These are phyloP conservation scores for Pterois miles DNA, from an alignment of 2,797 vertebrate genomes.

Conservation along the genomic window DNA sequence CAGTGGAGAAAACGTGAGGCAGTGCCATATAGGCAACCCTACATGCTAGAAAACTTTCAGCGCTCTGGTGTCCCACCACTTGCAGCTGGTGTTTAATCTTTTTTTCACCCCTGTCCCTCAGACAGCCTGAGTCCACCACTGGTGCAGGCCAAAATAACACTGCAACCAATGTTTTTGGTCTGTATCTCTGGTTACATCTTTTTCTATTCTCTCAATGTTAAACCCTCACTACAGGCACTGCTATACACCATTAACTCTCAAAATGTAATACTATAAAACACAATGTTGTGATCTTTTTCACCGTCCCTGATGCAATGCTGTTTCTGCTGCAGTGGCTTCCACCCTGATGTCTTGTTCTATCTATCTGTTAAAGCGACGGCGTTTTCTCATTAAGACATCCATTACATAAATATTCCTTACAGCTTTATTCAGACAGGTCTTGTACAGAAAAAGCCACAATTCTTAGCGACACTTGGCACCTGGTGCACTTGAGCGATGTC, in stretches of 20 bases:
- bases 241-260: neutral
- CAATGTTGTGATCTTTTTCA: too few species aligned
- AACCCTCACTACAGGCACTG: neutral
- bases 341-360: neutral
- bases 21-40: too few species aligned
- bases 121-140: too few species aligned
- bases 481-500: neutral
- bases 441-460: neutral
- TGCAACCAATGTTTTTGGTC: neutral
- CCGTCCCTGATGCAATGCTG: neutral
- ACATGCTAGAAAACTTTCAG: too few species aligned
- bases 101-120: too few species aligned
- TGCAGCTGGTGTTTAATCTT: too few species aligned
- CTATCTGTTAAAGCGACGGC: neutral
- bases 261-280: neutral
- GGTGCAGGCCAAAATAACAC: neutral
- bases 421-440: neutral
- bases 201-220: neutral
- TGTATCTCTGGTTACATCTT: neutral
- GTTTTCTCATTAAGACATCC: neutral
- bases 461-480: neutral
- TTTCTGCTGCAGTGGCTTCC: neutral
- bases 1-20: too few species aligned
- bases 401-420: neutral
- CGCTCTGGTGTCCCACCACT: too few species aligned